Base-by-base conservation (phyloP, 1,140 invertebrate species). In the Conus ventricosus region DNA sequence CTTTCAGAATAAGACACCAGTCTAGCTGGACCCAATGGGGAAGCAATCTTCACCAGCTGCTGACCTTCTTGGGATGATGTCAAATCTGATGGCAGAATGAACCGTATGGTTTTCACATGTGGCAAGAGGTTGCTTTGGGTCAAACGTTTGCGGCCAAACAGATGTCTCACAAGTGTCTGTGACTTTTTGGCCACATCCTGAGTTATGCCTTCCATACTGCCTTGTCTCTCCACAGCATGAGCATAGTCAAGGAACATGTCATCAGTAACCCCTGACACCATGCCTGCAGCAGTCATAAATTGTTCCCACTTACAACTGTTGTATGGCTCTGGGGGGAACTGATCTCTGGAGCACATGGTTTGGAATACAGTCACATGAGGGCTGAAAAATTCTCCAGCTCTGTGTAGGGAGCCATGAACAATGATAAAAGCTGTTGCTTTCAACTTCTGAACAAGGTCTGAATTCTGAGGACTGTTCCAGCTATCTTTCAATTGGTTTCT, bases 1-100 rank as follows among this genome's bases (percentile, higher is more conserved):
- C 90, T 90, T 57, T 85, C 88, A 39, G 53, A 20, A 85, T 88
- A 91, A 7, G 85, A 89, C 39, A 90, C 85, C 11, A 91, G 85
- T 23, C 57, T 63, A n/a, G 23, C 63, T 13, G 60, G 54, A 39
- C 84, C 39, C 20, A 71, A 81, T 5, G 84, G 88, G 17, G 54
- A 82, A 11, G 54, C 71, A 5, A 91, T 81, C 25, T 20, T 39
- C 5, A n/a, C 25, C 27, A 88, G 67, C 11, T 60, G n/a, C 23
- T 55, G 17, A 53, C 67, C 60, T 78, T 39, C 0, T 80, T 39
- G 20, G 23, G 88, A 5, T 83, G 55, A 53, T 17, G 13, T 39
- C 89, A 88, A 53, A 7, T 54, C 60, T 89, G n/a, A 55, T 8
- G 89, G 89, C 7, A 85, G 51, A 13, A 92, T 51, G 54, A 92